A percentile compares a stretch with the other conserved stretches of the same genome.
phyloP scores from a whole-genome alignment of 2,888 invertebrate genomes.

The Diachrysia chrysitis region DNA sequence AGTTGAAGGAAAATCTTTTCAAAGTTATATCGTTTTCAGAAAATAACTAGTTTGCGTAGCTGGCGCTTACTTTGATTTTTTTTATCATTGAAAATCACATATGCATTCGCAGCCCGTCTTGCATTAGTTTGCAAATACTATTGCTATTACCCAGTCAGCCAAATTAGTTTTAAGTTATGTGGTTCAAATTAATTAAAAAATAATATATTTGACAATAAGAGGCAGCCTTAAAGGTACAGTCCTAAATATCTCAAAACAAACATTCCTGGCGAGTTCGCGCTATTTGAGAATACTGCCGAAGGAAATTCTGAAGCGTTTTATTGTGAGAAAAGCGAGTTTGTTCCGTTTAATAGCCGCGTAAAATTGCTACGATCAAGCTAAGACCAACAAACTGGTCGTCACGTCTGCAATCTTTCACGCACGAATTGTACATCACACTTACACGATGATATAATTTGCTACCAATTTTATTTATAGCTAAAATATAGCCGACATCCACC shows the following conservation, averaged over 20 bases:
- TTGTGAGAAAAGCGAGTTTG: conserved; percentile 71
- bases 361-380: conserved; percentile 71
- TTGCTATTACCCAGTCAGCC: too few species aligned
- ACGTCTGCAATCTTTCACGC: conserved; percentile 79
- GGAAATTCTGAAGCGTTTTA: conserved; percentile 75
- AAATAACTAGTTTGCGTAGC: too few species aligned
- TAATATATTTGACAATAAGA: conserved; percentile 60
- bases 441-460: conserved; percentile 69
- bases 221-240: conserved; percentile 56
- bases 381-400: conserved; percentile 64
- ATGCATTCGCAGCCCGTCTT: too few species aligned
- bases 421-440: conserved; percentile 68
- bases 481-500: conserved; percentile 57
- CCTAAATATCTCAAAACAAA: conserved; percentile 79
- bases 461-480: conserved; percentile 62
- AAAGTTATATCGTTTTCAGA: not conserved
- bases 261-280: conserved; percentile 72
- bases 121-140: too few species aligned
- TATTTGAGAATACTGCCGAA: conserved; percentile 74
- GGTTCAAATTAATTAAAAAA: not conserved
- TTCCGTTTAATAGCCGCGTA: conserved; percentile 74
- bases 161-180: too few species aligned
- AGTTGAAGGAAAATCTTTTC: not conserved
- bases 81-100: too few species aligned
- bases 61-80: too few species aligned